phyloP scores from a whole-genome alignment of 2,113 vertebrate genomes.

The Ailurus styani region DNA sequence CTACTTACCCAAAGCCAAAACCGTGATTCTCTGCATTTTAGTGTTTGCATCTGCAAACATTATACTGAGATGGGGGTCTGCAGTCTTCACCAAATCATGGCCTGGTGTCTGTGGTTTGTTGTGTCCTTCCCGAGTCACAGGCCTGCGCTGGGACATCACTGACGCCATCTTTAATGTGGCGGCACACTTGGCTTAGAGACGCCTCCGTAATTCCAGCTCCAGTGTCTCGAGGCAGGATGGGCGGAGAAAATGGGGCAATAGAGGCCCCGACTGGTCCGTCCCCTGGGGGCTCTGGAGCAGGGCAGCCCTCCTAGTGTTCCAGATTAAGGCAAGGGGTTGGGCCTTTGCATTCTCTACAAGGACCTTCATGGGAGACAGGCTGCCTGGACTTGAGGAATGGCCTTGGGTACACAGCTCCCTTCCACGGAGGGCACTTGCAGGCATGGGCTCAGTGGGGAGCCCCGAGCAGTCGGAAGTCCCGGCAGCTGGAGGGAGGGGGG shows the following conservation, averaged over 20 bases:
- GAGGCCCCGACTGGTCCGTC: too few relatives aligned
- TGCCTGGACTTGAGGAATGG: too few relatives aligned
- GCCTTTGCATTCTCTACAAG: too few relatives aligned
- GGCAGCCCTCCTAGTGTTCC: background rate
- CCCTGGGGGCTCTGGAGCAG: background rate
- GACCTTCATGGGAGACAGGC: background rate
- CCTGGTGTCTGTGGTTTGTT: background rate
- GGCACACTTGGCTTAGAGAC: background rate
- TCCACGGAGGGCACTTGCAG: background rate
- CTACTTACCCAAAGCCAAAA: background rate
- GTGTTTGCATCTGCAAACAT: background rate
- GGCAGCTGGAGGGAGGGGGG: background rate
- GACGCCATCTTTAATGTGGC: background rate
- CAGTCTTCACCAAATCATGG: background rate
- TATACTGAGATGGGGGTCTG: background rate
- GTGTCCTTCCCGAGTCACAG: background rate
- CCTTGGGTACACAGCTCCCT: background rate
- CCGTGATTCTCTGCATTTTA: background rate
- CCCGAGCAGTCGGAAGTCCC: background rate
- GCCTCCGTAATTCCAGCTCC: background rate
- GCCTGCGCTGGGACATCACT: rapidly evolving
- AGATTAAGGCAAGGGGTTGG: background rate
- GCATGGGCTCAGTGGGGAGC: background rate
- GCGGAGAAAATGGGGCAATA: background rate
- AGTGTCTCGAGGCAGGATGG: background rate